Conservation (phyloP, 1,140 invertebrate genomes). For the Tetraneura akinire region DNA sequence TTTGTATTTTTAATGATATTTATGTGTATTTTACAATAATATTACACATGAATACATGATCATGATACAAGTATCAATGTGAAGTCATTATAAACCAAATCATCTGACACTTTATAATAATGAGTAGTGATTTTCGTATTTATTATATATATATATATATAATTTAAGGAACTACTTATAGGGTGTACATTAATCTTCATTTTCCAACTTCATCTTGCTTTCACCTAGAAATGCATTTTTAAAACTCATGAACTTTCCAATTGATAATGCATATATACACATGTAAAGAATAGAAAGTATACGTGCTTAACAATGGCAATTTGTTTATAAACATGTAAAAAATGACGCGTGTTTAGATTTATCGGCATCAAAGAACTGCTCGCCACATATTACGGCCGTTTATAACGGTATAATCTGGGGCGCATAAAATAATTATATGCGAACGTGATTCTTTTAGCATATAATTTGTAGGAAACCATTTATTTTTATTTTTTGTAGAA, state of each 20-base stretch:
- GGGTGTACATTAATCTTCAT: constrained; percentile 30
- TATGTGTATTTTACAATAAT: background rate
- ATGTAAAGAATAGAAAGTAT: constrained; percentile 33
- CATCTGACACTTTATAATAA: background rate
- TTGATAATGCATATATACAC: background rate
- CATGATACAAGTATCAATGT: background rate
- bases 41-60: background rate
- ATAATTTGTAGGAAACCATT: constrained; percentile 28
- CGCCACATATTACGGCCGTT: constrained; percentile 30
- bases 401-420: constrained; percentile 30
- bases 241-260: constrained; percentile 26
- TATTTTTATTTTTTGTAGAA: background rate
- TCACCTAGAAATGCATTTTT: constrained; percentile 45
- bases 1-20: background rate
- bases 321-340: constrained; percentile 31
- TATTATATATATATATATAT: constrained; percentile 1
- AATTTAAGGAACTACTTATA: constrained; percentile 27
- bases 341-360: constrained; percentile 32
- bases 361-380: constrained; percentile 5
- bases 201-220: background rate
- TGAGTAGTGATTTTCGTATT: background rate
- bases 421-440: constrained; percentile 36
- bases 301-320: constrained; percentile 18
- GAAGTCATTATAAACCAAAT: background rate
- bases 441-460: constrained; percentile 38